Percentiles rank a stretch among this genome's conserved stretches.
Evolutionary conservation across 2,888 invertebrate species (phyloP).

Genomic region (Drosophila formosana): DNA sequence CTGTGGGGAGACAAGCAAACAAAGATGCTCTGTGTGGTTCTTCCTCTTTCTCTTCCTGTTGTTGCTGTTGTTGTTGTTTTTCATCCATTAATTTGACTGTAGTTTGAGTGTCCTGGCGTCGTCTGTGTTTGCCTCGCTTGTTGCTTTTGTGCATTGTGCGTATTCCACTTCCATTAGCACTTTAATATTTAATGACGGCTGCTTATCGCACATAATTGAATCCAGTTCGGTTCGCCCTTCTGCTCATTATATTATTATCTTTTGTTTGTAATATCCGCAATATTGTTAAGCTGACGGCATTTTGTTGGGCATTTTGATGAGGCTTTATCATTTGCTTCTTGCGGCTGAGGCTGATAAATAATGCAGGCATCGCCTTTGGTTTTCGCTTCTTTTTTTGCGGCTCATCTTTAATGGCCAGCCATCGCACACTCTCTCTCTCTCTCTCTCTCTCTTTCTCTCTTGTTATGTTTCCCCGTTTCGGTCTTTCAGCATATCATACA

Average conservation of each 20-base stretch:
- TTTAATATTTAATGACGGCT: slow-evolving; percentile 75
- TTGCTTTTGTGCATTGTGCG: slow-evolving; percentile 15
- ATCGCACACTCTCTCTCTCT: neutral
- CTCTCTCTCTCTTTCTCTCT: neutral
- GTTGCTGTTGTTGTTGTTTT: slow-evolving; percentile 18
- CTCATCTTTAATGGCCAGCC: slow-evolving; percentile 45
- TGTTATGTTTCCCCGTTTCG: neutral
- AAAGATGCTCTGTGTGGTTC: neutral
- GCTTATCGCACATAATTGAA: slow-evolving; percentile 77
- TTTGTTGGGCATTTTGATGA: slow-evolving; percentile 42
- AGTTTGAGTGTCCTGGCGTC: slow-evolving; percentile 16
- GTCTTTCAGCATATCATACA: slow-evolving; percentile 32
- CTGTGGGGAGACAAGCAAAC: slow-evolving; percentile 20
- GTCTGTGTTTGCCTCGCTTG: neutral
- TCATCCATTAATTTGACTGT: slow-evolving; percentile 22
- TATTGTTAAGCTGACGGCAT: slow-evolving; percentile 55
- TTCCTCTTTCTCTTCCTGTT: slow-evolving; percentile 1
- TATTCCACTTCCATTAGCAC: slow-evolving; percentile 67
- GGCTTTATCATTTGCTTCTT: slow-evolving; percentile 59
- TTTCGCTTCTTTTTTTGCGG: slow-evolving; percentile 27
- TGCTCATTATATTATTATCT: slow-evolving; percentile 76
- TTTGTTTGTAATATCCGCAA: slow-evolving; percentile 69
- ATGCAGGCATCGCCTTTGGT: slow-evolving; percentile 52
- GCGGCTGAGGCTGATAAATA: slow-evolving; percentile 60
- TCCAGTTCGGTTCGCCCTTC: slow-evolving; percentile 55